These are phyloP conservation scores for Odontocerum albicorne DNA, from an alignment of 2,888 invertebrate species.

Conservation along the genomic window DNA sequence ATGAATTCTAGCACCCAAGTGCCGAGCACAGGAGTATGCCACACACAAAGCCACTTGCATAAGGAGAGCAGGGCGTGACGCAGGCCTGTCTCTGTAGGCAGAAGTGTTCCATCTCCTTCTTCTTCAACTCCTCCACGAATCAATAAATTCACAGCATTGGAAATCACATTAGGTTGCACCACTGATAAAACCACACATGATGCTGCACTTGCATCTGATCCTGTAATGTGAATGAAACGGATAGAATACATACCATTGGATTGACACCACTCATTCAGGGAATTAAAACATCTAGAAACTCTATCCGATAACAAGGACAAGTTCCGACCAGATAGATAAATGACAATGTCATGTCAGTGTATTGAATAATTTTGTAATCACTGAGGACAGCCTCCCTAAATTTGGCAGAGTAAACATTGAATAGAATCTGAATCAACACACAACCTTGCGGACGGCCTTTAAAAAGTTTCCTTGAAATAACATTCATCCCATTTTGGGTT, in stretches of 20 bases:
- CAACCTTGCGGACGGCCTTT: too few relatives aligned
- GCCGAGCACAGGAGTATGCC: constrained; percentile 65
- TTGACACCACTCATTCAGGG: background rate
- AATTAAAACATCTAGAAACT: too few relatives aligned
- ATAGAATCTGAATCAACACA: too few relatives aligned
- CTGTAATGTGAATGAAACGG: constrained; percentile 44
- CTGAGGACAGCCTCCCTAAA: too few relatives aligned
- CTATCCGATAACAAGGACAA: too few relatives aligned
- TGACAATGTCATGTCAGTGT: too few relatives aligned
- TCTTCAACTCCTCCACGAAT: constrained; percentile 37
- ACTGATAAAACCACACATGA: constrained; percentile 63
- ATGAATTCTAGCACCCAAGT: constrained; percentile 69
- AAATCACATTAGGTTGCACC: constrained; percentile 46
- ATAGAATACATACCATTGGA: background rate
- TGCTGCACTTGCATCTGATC: constrained; percentile 59
- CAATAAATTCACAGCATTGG: constrained; percentile 43
- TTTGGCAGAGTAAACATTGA: too few relatives aligned
- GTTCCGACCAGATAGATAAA: background rate
- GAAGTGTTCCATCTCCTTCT: constrained; percentile 38
- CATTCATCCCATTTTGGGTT: too few relatives aligned
- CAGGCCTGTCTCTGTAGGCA: constrained; percentile 47
- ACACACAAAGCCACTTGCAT: constrained; percentile 68
- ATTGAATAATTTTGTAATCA: too few relatives aligned
- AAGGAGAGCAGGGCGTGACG: constrained; percentile 64
- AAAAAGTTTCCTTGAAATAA: too few relatives aligned